A percentile compares a stretch with the other conserved stretches of the same genome.
These are phyloP conservation scores for Chrysocyon brachyurus DNA, from an alignment of 2,797 vertebrate genomes.

Conservation along the genomic window DNA sequence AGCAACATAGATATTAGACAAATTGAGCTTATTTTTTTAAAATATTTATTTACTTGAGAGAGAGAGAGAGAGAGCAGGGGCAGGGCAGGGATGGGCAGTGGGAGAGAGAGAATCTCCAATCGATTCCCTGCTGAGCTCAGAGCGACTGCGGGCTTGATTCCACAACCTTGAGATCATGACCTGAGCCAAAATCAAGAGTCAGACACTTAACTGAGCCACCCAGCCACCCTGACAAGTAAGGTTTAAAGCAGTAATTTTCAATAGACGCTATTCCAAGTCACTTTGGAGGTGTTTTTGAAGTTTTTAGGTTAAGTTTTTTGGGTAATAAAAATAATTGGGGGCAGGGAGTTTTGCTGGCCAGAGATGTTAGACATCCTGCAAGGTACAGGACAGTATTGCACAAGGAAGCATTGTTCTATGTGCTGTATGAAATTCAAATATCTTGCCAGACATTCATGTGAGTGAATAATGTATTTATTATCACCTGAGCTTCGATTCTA, in stretches of 20 bases:
- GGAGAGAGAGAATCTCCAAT: no score
- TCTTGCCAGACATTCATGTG: slow-evolving; percentile 43
- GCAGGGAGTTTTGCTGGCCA: neutral
- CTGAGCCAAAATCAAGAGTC: no score
- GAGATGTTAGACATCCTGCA: slow-evolving; percentile 1
- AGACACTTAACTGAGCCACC: no score
- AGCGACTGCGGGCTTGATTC: no score
- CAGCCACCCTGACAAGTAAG: neutral
- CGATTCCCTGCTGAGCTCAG: no score
- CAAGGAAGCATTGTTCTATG: neutral
- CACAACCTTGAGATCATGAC: no score
- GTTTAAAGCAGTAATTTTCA: slow-evolving; percentile 30
- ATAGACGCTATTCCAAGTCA: neutral
- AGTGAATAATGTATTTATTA: slow-evolving; percentile 51
- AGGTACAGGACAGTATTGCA: neutral
- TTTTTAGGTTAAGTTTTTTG: neutral
- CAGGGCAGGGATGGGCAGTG: no score
- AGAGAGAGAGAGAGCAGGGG: no score
- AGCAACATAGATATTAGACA: slow-evolving; percentile 11
- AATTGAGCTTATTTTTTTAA: neutral
- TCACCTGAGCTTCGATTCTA: neutral
- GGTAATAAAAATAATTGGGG: neutral
- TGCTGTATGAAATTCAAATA: slow-evolving; percentile 27
- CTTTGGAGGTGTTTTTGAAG: neutral
- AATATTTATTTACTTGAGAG: no score